Conservation (phyloP, 2,888 invertebrate genomes). For the Escarpia spicata region DNA sequence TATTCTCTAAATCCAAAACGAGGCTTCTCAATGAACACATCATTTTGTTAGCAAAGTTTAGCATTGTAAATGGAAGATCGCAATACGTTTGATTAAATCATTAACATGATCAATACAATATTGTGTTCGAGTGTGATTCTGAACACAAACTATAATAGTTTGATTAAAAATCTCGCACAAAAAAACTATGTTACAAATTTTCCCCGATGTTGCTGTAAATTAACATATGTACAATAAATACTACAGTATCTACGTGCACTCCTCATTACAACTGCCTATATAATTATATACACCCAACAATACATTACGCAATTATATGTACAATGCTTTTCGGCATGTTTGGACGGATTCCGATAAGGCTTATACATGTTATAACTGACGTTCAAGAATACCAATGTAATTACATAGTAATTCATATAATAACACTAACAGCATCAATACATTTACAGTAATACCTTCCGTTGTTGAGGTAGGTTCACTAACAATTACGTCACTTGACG, state of each 20-base stretch:
- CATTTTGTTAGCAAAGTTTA: not conserved
- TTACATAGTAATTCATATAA: not conserved
- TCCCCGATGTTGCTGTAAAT: not conserved
- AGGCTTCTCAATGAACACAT: not conserved
- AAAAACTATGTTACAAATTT: not conserved
- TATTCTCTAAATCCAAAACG: not conserved
- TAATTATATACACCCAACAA: not conserved
- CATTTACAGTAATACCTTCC: not conserved
- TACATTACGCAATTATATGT: not conserved
- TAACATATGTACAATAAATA: not conserved
- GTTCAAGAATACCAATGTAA: not conserved
- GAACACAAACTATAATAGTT: too few relatives aligned
- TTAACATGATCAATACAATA: too few relatives aligned
- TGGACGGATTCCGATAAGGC: slow-evolving; percentile 16
- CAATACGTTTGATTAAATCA: too few relatives aligned
- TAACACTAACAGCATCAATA: not conserved
- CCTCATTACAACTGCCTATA: not conserved
- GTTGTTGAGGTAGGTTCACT: not conserved
- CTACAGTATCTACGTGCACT: not conserved
- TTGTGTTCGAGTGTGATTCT: too few relatives aligned
- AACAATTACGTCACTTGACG: not conserved
- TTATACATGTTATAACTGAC: not conserved
- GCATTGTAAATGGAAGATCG: not conserved
- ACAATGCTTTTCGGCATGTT: slow-evolving; percentile 1
- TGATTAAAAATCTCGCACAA: too few relatives aligned